Base-by-base conservation (phyloP, 2,797 vertebrate genomes). In the Aythya fuligula region DNA sequence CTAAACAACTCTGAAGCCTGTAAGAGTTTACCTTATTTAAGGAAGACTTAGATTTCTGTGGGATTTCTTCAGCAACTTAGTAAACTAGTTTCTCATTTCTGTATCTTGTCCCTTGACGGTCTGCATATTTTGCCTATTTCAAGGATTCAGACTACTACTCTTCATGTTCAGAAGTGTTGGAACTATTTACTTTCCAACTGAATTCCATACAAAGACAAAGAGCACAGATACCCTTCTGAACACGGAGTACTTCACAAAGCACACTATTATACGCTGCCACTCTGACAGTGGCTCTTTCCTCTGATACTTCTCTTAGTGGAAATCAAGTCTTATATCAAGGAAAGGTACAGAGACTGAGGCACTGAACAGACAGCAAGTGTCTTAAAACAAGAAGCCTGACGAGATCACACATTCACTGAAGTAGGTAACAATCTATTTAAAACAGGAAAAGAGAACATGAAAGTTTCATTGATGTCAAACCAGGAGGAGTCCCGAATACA, bases 181-280 rank as follows among this genome's bases (percentile, higher is more conserved):
- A 66, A 12, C 39, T 28, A 24, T 56, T 62, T 56, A 38, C 11
- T 51, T 58, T 27, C 62, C 69, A 64, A 28, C 16, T 27, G 64
- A 38, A 36, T 41, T 80, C 53, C 47, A 24, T 8, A 28, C 10
- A 64, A 38, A 86, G 32, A 6, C 39, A 30, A 43, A 56, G 70
- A 62, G 4, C 0, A 0, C 1, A 4, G 45, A 8, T 17, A 22
- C 11, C 18, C 14, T 70, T 82, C 16, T 8, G 43, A 16, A 28
- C 19, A 19, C 8, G 16, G 17, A 32, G 39, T 18, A 4, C 65
- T 66, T 82, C 38, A 20, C 1, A 1, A 54, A 11, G 56, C 3
- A 6, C 1, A 5, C 20, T 36, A 38, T 25, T 32, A 5, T 27
- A 1, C 1, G 6, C 56, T 47, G 27, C 36, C 20, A 1, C 28